phyloP scores from a whole-genome alignment of 2,797 vertebrate species.

The Myotis myotis region DNA sequence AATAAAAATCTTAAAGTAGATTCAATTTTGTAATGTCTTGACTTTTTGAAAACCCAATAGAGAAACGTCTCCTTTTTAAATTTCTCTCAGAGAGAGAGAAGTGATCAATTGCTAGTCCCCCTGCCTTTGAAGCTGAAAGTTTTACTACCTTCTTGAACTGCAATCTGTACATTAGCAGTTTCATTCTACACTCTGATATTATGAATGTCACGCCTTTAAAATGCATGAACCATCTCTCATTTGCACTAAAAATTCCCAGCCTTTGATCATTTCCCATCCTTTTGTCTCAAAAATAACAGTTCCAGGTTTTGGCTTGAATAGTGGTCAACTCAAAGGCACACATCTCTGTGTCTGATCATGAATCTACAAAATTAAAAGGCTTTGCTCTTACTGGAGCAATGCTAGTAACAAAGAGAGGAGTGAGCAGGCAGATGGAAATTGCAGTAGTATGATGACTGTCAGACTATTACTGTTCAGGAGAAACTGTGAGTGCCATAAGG shows the following conservation, averaged over 20 bases:
- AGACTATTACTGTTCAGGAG: background rate
- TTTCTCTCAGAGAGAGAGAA: constrained; percentile 24
- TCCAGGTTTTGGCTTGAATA: constrained; percentile 31
- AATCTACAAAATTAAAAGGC: constrained; percentile 27
- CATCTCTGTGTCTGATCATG: background rate
- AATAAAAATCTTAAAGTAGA: constrained; percentile 45
- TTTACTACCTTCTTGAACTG: constrained; percentile 20
- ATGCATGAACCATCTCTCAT: background rate
- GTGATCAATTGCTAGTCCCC: background rate
- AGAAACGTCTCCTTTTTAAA: constrained; percentile 36
- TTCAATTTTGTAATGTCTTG: constrained; percentile 49
- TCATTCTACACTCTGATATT: constrained; percentile 16
- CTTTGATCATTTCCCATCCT: constrained; percentile 52
- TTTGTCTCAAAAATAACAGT: constrained; percentile 55
- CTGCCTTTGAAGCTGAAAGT: constrained; percentile 19
- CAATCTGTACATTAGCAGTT: constrained; percentile 40
- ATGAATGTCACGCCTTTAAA: constrained; percentile 45
- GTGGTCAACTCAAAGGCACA: constrained; percentile 38
- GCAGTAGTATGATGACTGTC: background rate
- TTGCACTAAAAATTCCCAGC: constrained; percentile 31
- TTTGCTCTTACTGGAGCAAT: constrained; percentile 14
- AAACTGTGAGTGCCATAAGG: background rate
- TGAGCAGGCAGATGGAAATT: background rate
- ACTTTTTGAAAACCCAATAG: constrained; percentile 44
- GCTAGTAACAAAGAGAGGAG: background rate